These are phyloP conservation scores for Andrena praecox DNA, from an alignment of 2,888 invertebrate genomes.

Conservation along the genomic window DNA sequence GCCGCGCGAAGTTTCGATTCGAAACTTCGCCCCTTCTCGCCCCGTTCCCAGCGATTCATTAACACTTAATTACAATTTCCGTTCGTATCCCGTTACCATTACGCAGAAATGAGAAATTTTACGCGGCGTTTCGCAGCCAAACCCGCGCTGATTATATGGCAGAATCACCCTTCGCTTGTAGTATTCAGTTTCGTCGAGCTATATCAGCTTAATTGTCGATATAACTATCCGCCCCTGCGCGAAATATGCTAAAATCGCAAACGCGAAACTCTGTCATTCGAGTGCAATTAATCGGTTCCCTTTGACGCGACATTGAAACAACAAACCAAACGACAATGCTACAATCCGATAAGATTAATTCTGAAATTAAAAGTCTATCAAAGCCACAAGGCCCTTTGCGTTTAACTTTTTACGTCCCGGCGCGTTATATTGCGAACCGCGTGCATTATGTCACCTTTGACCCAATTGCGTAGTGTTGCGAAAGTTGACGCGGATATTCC, in stretches of 20 bases:
- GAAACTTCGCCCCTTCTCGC: constrained; percentile 7
- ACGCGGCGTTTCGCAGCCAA: constrained; percentile 28
- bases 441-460: background rate
- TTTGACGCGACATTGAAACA: too few relatives aligned
- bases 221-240: background rate
- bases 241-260: too few relatives aligned
- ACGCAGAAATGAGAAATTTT: constrained; percentile 47
- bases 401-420: background rate
- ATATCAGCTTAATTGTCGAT: constrained; percentile 4
- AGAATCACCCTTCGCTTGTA: constrained; percentile 28
- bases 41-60: constrained; percentile 42
- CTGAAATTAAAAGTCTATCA: background rate
- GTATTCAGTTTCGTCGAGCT: constrained; percentile 13
- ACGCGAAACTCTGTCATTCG: too few relatives aligned
- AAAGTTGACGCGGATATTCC: constrained; percentile 34
- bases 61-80: constrained; percentile 46
- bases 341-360: background rate
- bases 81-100: constrained; percentile 19
- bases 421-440: background rate
- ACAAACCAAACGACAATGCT: background rate
- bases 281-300: too few relatives aligned
- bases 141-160: constrained; percentile 23
- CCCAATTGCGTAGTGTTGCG: constrained; percentile 13
- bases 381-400: background rate
- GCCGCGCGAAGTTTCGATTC: background rate